Conservation (phyloP, 1,140 invertebrate genomes). For the Lepidostoma basale region DNA sequence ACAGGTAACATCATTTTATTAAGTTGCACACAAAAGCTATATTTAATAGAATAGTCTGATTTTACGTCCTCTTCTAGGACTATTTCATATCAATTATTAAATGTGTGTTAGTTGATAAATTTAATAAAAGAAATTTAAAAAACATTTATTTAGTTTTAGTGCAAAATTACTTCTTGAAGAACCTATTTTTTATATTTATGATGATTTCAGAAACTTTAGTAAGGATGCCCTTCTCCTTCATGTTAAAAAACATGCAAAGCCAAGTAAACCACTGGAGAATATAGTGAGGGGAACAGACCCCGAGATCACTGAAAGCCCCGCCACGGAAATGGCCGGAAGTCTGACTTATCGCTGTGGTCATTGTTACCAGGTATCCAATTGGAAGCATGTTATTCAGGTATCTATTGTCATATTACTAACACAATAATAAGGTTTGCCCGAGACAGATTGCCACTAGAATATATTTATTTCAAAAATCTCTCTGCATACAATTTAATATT, state of each 20-base stretch:
- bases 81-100: too few species aligned
- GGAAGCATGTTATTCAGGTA: slow-evolving; percentile 83
- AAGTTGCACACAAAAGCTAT: too few species aligned
- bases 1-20: slow-evolving; percentile 64
- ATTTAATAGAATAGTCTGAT: too few species aligned
- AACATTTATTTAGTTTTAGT: too few species aligned
- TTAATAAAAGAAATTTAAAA: too few species aligned
- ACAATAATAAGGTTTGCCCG: slow-evolving; percentile 29
- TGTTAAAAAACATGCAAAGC: slow-evolving; percentile 55
- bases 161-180: too few species aligned
- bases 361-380: slow-evolving; percentile 77
- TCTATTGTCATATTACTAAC: slow-evolving; percentile 54
- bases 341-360: slow-evolving; percentile 73
- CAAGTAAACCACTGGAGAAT: slow-evolving; percentile 44
- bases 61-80: too few species aligned
- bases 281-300: neutral
- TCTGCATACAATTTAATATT: too few species aligned
- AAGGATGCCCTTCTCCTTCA: slow-evolving; percentile 58
- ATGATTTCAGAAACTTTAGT: slow-evolving; percentile 55
- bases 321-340: slow-evolving; percentile 49
- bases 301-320: neutral
- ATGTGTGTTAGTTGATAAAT: too few species aligned
- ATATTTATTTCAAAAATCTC: too few species aligned
- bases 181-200: too few species aligned
- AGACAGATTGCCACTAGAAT: neutral